Percentiles rank a stretch among this genome's conserved stretches.
Conservation (phyloP, 2,113 vertebrate genomes). For the Alaudala cheleensis region DNA sequence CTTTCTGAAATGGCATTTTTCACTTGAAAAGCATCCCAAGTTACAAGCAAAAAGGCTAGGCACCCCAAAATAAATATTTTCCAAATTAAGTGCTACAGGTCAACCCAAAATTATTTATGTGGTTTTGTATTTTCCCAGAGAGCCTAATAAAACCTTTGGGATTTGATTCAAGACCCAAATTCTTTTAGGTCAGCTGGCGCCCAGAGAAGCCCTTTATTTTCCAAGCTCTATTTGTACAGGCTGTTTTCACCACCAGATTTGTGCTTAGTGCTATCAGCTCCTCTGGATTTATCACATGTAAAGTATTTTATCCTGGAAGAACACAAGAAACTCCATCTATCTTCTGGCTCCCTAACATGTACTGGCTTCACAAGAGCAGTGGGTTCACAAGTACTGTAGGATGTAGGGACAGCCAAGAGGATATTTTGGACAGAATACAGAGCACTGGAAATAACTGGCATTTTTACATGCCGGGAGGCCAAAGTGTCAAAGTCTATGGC, state of each 20-base stretch:
- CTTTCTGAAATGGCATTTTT: background rate
- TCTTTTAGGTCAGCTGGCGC: background rate
- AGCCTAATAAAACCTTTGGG: background rate
- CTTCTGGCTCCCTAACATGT: background rate
- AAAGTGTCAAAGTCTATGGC: background rate
- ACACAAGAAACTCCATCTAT: background rate
- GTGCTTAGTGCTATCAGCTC: background rate
- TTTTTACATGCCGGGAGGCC: background rate
- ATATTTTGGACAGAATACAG: background rate
- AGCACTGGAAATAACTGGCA: background rate
- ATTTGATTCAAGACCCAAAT: background rate
- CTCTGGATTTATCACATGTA: background rate
- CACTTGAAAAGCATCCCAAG: background rate
- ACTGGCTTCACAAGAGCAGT: background rate
- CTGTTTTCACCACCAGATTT: background rate
- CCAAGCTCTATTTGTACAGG: background rate
- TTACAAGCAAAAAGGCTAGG: background rate
- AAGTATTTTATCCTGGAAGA: background rate
- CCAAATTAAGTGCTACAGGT: background rate
- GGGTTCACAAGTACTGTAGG: background rate
- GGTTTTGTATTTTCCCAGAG: background rate
- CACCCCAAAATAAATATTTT: slow-evolving; percentile 1
- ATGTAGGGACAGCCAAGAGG: background rate
- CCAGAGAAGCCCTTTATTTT: background rate
- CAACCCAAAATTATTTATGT: background rate